A percentile compares a stretch with the other conserved stretches of the same genome.
Evolutionary conservation across 1,140 invertebrate species (phyloP).

Genomic region (Cotesia glomerata): DNA sequence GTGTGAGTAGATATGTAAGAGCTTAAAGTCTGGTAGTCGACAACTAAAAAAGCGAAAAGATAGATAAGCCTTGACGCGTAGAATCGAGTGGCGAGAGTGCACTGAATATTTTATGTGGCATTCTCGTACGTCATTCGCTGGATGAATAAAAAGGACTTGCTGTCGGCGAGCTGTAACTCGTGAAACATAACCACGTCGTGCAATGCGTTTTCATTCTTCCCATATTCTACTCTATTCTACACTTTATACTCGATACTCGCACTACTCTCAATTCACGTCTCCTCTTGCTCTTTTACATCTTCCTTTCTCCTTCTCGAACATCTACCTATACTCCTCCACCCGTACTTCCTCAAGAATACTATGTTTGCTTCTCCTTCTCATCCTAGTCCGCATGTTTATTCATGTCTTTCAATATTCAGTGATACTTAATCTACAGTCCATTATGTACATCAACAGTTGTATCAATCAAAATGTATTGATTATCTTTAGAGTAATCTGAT

Average conservation of each 20-base stretch:
- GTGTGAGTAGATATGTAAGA: neutral
- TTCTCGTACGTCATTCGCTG: slow-evolving; percentile 38
- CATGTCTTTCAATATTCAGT: neutral
- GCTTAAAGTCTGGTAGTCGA: slow-evolving; percentile 13
- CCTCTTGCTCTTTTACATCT: neutral
- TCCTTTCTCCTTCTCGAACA: neutral
- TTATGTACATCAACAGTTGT: neutral
- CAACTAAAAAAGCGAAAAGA: slow-evolving; percentile 14
- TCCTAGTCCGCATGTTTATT: neutral
- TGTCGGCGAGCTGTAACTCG: slow-evolving; percentile 25
- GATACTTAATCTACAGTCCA: neutral
- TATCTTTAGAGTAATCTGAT: neutral
- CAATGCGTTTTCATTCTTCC: neutral
- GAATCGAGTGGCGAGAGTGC: slow-evolving; percentile 39
- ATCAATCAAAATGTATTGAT: slow-evolving; percentile 1
- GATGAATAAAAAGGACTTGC: slow-evolving; percentile 36
- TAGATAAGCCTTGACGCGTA: slow-evolving; percentile 34
- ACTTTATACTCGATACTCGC: slow-evolving; percentile 6
- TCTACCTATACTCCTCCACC: too few species aligned
- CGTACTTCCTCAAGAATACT: too few species aligned
- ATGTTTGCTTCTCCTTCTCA: too few species aligned
- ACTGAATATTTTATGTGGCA: slow-evolving; percentile 41
- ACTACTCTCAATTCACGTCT: neutral
- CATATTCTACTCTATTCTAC: slow-evolving; percentile 2
- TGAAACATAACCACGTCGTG: slow-evolving; percentile 27